Percentiles rank a stretch among this genome's conserved stretches.
These are phyloP conservation scores for Acomys russatus DNA, from an alignment of 2,797 vertebrate genomes.

Conservation along the genomic window DNA sequence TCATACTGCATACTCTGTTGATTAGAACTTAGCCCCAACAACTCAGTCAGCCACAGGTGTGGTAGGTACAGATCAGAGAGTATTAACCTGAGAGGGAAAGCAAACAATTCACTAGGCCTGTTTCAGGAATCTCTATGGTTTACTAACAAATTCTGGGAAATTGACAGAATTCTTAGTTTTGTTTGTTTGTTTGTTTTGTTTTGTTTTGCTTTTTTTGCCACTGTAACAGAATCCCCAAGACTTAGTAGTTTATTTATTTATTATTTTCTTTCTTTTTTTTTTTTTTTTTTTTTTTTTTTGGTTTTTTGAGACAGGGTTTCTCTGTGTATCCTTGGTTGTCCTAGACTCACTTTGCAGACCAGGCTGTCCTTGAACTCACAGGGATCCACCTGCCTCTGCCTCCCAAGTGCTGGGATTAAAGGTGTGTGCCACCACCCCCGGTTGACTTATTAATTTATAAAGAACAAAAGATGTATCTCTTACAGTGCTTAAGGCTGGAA, in stretches of 20 bases:
- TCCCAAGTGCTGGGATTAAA: too few species aligned
- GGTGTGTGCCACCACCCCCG: too few species aligned
- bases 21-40: constrained; percentile 19
- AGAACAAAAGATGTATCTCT: neutral
- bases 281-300: too few species aligned
- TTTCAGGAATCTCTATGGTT: neutral
- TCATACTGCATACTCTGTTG: neutral
- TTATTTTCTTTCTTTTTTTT: too few species aligned
- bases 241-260: neutral
- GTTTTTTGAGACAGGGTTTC: too few species aligned
- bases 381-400: too few species aligned
- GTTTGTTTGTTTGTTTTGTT: too few species aligned
- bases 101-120: neutral
- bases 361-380: too few species aligned
- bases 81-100: neutral
- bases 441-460: neutral
- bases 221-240: neutral
- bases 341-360: too few species aligned
- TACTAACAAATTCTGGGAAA: neutral
- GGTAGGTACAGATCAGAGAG: neutral
- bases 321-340: too few species aligned
- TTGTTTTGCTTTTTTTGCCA: neutral
- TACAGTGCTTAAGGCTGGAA: neutral
- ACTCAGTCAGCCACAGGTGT: neutral
- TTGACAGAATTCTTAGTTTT: neutral